Base-by-base conservation (phyloP, 2,797 vertebrate species). In the Hypotaenidia philippensis region DNA sequence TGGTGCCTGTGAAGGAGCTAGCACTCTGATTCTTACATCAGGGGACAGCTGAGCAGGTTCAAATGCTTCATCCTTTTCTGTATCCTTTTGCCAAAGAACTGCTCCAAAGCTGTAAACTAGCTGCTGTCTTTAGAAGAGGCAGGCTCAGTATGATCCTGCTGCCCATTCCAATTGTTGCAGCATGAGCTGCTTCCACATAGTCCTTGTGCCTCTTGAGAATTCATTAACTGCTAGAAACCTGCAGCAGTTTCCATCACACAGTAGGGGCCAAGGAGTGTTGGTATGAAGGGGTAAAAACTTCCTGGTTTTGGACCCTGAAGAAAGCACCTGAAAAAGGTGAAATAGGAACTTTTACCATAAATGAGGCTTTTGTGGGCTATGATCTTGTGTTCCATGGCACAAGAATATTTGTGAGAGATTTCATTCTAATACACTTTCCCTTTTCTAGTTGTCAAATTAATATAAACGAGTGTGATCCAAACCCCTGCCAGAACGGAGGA, bases 401-500 rank as follows among this genome's bases (percentile, higher is more conserved):
- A 74, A 41, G 36, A 81, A 68, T 11, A 1, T 7, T 1, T 0
- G 3, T 57, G 65, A 69, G 57, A 45, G 49, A 41, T 31, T 38
- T 69, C 13, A 64, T 80, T 53, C 68, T 57, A 40, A 61, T 9
- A 8, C 45, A 2, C 49, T 59, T 63, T 64, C 81, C 53, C 89
- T 96, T 92, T 97, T 76, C 97, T 36, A 99, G 99, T 90, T 99
- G 99, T 93, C 98, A 98, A 96, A 96, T 97, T 40, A 98, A 98
- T 59, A 94, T 98, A 76, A 98, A 98, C 12, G 98, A 99, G 86
- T 99, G 99, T n/a, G 98, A 98, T 8, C 98, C 98, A 13, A 98
- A 97, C 92, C 99, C 99, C 2, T 99, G 99, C 97, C 98, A 98
- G 86, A 99, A 99, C 1, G 99, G 99, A 13, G 99, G 98, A 68